These are phyloP conservation scores for Phalacrocorax aristotelis DNA, from an alignment of 2,113 vertebrate species.

Conservation along the genomic window DNA sequence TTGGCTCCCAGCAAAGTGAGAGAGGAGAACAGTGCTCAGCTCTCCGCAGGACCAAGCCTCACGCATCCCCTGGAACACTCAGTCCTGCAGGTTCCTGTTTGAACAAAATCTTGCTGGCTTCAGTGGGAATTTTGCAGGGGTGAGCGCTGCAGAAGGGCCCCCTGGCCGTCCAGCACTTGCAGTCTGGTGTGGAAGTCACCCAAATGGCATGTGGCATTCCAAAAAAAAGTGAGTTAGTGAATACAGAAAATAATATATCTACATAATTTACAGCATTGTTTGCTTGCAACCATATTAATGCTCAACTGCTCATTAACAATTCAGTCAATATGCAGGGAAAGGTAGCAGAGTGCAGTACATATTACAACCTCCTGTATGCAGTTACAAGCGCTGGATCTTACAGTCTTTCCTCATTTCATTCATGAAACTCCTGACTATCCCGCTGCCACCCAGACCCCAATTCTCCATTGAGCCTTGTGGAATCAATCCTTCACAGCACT, in stretches of 20 bases:
- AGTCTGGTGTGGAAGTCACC: background rate
- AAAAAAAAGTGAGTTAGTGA: background rate
- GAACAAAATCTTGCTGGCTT: background rate
- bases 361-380: background rate
- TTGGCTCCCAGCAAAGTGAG: background rate
- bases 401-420: background rate
- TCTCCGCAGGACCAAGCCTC: background rate
- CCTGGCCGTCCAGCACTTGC: background rate
- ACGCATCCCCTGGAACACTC: background rate
- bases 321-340: background rate
- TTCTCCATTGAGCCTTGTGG: background rate
- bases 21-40: background rate
- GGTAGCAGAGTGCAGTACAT: background rate
- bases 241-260: background rate
- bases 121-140: background rate
- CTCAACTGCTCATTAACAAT: background rate
- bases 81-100: background rate
- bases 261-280: background rate
- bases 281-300: background rate
- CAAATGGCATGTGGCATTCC: background rate
- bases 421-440: background rate
- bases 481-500: background rate
- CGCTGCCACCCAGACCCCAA: rapidly evolving
- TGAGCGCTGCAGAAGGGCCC: background rate
- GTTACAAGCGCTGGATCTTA: background rate